Evolutionary conservation across 1,140 invertebrate genomes (phyloP).

Genomic region (Asbolus verrucosus): DNA sequence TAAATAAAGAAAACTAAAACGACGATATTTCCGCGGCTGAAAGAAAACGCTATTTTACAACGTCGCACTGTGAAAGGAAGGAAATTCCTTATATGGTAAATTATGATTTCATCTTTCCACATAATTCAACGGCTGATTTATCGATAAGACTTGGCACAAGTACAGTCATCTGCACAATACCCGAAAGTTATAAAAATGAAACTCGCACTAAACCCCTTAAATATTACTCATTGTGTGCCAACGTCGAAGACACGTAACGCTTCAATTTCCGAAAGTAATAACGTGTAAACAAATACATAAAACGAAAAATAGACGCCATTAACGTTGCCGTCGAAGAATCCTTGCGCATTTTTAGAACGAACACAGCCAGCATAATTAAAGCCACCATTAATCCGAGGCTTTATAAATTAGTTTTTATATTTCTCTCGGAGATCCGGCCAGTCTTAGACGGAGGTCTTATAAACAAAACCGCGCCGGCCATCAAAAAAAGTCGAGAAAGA

Average conservation of each 20-base stretch:
- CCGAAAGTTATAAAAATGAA: too few species aligned
- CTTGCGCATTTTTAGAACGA: too few species aligned
- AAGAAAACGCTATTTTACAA: background rate
- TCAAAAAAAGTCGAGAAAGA: conserved; percentile 8
- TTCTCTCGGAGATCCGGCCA: background rate
- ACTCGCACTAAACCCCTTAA: too few species aligned
- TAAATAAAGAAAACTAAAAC: conserved; percentile 17
- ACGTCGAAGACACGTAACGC: too few species aligned
- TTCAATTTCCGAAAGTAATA: too few species aligned
- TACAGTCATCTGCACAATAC: background rate
- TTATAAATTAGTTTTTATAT: too few species aligned
- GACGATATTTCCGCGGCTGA: background rate
- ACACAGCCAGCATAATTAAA: too few species aligned
- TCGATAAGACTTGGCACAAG: background rate
- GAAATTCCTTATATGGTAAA: conserved; percentile 9
- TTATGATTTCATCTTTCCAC: background rate
- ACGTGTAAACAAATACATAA: too few species aligned
- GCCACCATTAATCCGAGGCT: too few species aligned
- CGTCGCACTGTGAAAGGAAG: conserved; percentile 1
- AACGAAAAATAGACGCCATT: too few species aligned
- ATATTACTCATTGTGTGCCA: too few species aligned
- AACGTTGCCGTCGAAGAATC: too few species aligned
- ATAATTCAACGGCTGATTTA: conserved; percentile 8
- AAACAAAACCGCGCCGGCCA: background rate
- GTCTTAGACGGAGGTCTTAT: background rate